Evolutionary conservation across 53 echinoderm and acorn worm species (phyloP).

Genomic region (Pentamera pediparva): DNA sequence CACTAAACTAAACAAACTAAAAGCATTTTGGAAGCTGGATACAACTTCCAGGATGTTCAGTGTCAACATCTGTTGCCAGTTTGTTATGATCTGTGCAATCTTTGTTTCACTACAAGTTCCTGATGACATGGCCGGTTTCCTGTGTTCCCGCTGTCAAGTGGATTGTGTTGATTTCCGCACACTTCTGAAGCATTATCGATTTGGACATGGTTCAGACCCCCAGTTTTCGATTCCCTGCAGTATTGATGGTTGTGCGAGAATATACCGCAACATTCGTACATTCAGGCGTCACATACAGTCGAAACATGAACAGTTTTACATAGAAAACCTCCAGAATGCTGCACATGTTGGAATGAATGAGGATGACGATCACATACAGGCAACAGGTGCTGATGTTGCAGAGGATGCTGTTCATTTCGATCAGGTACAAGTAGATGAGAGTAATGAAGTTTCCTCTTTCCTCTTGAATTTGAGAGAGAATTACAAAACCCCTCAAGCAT

Average conservation of each 20-base stretch:
- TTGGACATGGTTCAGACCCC: conserved; percentile 8
- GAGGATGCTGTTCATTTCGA: conserved; percentile 7
- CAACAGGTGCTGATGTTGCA: not conserved
- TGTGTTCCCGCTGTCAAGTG: not conserved
- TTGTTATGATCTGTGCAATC: no score
- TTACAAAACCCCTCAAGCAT: conserved; percentile 2
- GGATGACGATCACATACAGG: not conserved
- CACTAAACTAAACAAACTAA: no score
- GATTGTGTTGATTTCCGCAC: conserved; percentile 8
- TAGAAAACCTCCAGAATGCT: not conserved
- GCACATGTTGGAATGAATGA: not conserved
- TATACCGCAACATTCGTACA: conserved; percentile 20
- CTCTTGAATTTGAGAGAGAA: not conserved
- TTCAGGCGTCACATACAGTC: not conserved
- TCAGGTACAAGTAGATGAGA: not conserved
- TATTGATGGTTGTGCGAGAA: conserved; percentile 10
- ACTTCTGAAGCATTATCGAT: conserved; percentile 3
- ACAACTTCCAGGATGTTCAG: no score
- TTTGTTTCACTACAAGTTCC: no score
- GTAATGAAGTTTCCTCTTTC: conserved; percentile 18
- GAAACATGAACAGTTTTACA: conserved; percentile 18
- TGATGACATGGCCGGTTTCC: not conserved
- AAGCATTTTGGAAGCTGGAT: no score
- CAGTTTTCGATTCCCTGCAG: not conserved
- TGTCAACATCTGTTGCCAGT: no score